Evolutionary conservation across 1,140 invertebrate species (phyloP).

Genomic region (Papilio polyxenes): DNA sequence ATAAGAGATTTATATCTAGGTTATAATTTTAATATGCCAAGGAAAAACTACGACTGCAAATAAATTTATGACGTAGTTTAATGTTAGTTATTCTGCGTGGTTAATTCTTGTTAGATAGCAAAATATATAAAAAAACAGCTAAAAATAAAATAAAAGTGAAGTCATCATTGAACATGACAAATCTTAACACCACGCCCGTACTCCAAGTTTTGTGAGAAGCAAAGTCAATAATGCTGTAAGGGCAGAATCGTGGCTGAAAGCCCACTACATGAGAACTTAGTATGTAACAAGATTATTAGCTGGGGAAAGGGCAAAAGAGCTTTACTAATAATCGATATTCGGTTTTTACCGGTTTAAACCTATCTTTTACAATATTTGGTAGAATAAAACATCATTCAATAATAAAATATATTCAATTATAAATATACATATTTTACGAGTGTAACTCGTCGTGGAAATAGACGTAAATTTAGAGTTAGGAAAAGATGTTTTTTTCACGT

Average conservation of each 20-base stretch:
- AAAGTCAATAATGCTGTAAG: slow-evolving; percentile 23
- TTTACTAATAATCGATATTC: slow-evolving; percentile 5
- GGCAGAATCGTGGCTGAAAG: slow-evolving; percentile 1
- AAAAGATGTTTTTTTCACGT: too few relatives aligned
- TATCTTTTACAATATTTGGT: too few relatives aligned
- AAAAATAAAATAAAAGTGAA: neutral
- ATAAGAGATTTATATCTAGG: neutral
- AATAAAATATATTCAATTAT: too few relatives aligned
- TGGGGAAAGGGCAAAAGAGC: neutral
- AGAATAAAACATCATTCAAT: too few relatives aligned
- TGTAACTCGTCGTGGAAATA: too few relatives aligned
- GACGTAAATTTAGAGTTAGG: too few relatives aligned
- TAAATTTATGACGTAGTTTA: neutral
- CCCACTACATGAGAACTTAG: slow-evolving; percentile 5
- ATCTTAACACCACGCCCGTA: neutral
- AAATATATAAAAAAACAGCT: too few relatives aligned
- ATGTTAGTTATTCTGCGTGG: too few relatives aligned
- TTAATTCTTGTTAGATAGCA: too few relatives aligned
- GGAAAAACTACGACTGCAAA: neutral
- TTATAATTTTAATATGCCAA: neutral
- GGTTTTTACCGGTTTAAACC: neutral
- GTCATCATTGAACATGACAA: neutral
- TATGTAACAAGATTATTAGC: slow-evolving; percentile 12
- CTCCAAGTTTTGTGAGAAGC: neutral
- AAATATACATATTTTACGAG: too few relatives aligned